Evolutionary conservation across 2,888 invertebrate species (phyloP), one percentile per base, ranked within the genome.

Genomic region (Flexamia atlantica): DNA sequence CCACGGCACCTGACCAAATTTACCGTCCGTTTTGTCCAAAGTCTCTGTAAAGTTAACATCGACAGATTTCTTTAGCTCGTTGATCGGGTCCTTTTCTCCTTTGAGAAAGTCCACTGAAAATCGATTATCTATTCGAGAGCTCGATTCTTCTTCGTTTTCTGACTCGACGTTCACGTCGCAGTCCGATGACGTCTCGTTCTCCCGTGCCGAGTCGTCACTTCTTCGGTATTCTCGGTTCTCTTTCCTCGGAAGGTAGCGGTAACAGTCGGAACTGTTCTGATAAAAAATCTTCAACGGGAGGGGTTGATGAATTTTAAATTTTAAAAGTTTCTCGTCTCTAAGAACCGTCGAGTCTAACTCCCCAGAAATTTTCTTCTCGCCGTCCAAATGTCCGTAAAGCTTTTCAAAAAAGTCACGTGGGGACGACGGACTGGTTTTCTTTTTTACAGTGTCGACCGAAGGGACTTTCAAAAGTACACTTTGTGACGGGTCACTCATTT

Each of bases 361-460:
- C 20, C 3, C 23, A 3, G 64, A 20, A 64, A 64, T 64, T 9
- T 64, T 30, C 30, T 72, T 72, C 20, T 2, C 10, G 17, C 32
- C 57, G 9, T 76, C 81, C 14, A 81, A 28, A 32, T 85, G 83
- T 28, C 85, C 87, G 86, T 87, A 87, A 23, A 87, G 74, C 81
- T 82, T 86, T 84, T 53, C 87, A 87, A 85, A 87, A 76, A 87
- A 86, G 82, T 85, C 84, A 14, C 87, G 81, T 23, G 87, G 87
- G n/a, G 86, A 85, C 23, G 86, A 85, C 4, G 87, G 87, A 74
- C 83, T 42, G 12, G 42, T 20, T 40, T 42, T 72, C 42, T 72
- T 72, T 42, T 72, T 72, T 7, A 72, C 72, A 10, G 64, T 64
- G 42, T 72, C 72, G 23, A 42, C 32, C 23, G 72, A 72, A 40